These are phyloP conservation scores for Synergus laeviventris DNA, from an alignment of 2,888 invertebrate genomes.

Conservation along the genomic window DNA sequence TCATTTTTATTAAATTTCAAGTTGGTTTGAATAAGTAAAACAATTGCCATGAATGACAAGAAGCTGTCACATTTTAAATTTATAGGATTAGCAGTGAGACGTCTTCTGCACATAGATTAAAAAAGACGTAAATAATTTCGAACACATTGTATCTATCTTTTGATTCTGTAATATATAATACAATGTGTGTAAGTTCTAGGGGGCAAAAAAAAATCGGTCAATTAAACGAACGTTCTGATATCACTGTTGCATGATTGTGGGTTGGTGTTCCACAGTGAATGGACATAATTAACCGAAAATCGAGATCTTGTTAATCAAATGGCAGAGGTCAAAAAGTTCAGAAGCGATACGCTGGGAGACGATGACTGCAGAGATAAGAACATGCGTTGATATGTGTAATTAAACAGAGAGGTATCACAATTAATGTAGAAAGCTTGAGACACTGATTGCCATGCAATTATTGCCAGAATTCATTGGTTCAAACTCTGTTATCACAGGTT, in stretches of 20 bases:
- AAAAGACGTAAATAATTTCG: neutral
- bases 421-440: constrained; percentile 20
- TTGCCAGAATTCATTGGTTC: too few species aligned
- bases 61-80: constrained; percentile 2
- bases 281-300: constrained; percentile 24
- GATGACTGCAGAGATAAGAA: constrained; percentile 6
- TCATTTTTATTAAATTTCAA: too few species aligned
- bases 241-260: neutral
- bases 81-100: constrained; percentile 2
- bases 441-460: neutral
- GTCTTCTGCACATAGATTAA: neutral
- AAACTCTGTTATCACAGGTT: constrained; percentile 2
- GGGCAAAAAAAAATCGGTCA: neutral
- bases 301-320: constrained; percentile 27
- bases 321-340: constrained; percentile 27
- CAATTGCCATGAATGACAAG: too few species aligned
- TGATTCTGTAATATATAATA: neutral
- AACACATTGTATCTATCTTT: neutral
- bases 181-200: neutral
- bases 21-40: too few species aligned
- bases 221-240: neutral
- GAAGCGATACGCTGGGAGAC: neutral
- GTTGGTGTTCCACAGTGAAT: neutral
- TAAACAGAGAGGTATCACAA: constrained; percentile 13
- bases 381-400: constrained; percentile 16